Percentiles rank a stretch among this genome's conserved stretches.
These are phyloP conservation scores for Hucho hucho DNA, from an alignment of 2,113 vertebrate genomes.

Conservation along the genomic window DNA sequence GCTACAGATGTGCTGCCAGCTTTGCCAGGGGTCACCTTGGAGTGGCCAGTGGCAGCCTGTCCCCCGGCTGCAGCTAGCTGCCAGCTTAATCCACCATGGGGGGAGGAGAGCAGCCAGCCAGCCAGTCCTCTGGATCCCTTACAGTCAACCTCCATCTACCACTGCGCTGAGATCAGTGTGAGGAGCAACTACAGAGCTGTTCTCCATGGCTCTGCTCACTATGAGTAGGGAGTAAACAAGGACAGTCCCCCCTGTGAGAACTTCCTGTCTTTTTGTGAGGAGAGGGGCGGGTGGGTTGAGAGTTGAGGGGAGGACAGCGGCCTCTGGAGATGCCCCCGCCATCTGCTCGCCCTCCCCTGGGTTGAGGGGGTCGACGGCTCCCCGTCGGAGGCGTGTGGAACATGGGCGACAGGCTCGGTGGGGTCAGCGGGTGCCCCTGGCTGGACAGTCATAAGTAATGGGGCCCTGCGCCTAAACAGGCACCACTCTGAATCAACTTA, in stretches of 20 bases:
- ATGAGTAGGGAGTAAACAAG: background rate
- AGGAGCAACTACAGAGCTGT: too few species aligned
- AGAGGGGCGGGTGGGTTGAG: background rate
- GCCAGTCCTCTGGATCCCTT: slow-evolving; percentile 8
- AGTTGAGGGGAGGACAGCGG: slow-evolving; percentile 13
- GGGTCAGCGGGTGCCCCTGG: slow-evolving; percentile 52
- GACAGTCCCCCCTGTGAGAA: slow-evolving; percentile 2
- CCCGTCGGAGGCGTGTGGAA: slow-evolving; percentile 58
- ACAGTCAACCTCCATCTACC: background rate
- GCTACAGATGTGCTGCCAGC: slow-evolving; percentile 63
- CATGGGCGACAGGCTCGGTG: slow-evolving; percentile 49
- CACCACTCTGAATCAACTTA: slow-evolving; percentile 70
- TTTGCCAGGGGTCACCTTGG: slow-evolving; percentile 66
- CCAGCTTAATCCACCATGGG: slow-evolving; percentile 51
- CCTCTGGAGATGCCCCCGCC: slow-evolving; percentile 57
- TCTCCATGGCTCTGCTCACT: too few species aligned
- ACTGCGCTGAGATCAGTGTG: too few species aligned
- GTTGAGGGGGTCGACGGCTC: slow-evolving; percentile 49
- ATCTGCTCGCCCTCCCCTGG: slow-evolving; percentile 60
- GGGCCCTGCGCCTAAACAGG: slow-evolving; percentile 43
- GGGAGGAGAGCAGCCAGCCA: slow-evolving; percentile 8
- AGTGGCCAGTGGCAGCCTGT: slow-evolving; percentile 47
- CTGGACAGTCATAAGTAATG: slow-evolving; percentile 71
- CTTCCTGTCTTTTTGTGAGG: slow-evolving; percentile 17
- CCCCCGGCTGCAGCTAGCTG: slow-evolving; percentile 52